Base-by-base conservation (phyloP, 2,888 invertebrate species). In the Drosophila anomelani region DNA sequence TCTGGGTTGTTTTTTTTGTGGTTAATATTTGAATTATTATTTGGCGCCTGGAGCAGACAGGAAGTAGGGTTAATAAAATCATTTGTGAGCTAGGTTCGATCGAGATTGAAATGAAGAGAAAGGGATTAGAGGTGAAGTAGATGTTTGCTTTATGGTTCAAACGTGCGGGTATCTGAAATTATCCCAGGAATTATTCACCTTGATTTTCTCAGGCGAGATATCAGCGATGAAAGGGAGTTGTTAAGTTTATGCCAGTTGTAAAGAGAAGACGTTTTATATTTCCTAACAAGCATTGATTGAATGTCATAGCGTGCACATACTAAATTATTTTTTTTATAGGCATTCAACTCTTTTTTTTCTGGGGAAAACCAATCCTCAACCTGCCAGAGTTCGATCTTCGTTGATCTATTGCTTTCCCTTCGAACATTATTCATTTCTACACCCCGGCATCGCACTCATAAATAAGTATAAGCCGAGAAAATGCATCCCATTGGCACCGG, bases 351-450 rank as follows among this genome's bases (percentile, higher is more conserved):
- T 38, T 39, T 59, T 38, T 39, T 59, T 39, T 39, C 17, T 6
- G 6, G 6, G 5, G 7, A 8, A 8, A 5, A 20, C 9, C 32
- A 13, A n/a, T 29, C 10, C 13, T 0, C 6, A 1, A n/a, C 12
- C 8, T 20, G n/a, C 17, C 46, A 12, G 4, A 12, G 2, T 3
- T 38, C 10, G 10, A 2, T 20, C 20, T 17, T 13, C 36, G 32
- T 74, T 83, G 84, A 85, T 88, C 83, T 80, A 85, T 80, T 72
- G 78, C 75, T 43, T 75, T 68, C 47, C 54, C 69, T 62, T 58
- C 54, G 54, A 32, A 53, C 81, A 88, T 83, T 72, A 78, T 71
- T 86, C 76, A 85, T 88, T 80, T 88, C 81, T 80, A 51, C 86
- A 82, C 82, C 61, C 66, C 53, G 69, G 63, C 81, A 77, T 63